Evolutionary conservation across 1,140 invertebrate genomes (phyloP).

Genomic region (Anastrepha ludens): DNA sequence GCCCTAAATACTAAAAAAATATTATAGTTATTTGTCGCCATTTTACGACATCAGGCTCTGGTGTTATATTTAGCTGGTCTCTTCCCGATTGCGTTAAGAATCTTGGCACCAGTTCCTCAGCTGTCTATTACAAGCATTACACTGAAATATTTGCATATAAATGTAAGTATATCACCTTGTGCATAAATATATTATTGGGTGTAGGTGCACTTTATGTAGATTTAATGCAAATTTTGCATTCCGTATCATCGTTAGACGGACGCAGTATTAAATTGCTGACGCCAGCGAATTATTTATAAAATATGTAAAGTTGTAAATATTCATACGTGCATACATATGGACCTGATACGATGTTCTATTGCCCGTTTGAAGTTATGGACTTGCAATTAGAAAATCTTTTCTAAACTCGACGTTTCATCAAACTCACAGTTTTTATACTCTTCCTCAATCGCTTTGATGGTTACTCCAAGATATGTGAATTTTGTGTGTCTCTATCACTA

Average conservation of each 20-base stretch:
- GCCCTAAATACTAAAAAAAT: slow-evolving; percentile 32
- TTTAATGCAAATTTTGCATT: neutral
- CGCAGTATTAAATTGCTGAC: too few relatives aligned
- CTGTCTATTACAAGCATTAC: neutral
- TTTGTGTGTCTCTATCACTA: too few relatives aligned
- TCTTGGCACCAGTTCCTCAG: slow-evolving; percentile 20
- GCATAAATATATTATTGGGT: neutral
- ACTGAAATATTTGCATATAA: neutral
- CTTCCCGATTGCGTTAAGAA: slow-evolving; percentile 20
- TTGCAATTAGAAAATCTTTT: too few relatives aligned
- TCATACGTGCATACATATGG: too few relatives aligned
- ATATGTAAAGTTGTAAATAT: too few relatives aligned
- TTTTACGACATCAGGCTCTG: neutral
- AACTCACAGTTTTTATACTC: too few relatives aligned
- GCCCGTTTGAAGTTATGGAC: too few relatives aligned
- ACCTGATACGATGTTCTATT: too few relatives aligned
- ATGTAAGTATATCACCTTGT: neutral
- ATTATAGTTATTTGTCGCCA: neutral
- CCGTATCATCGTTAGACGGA: neutral
- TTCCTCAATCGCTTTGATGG: too few relatives aligned
- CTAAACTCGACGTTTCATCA: too few relatives aligned
- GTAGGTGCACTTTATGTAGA: neutral
- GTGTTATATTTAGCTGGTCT: neutral
- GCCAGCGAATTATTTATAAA: too few relatives aligned
- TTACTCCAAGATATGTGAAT: too few relatives aligned